phyloP scores from a whole-genome alignment of 2,113 vertebrate species.

The Glaucidium brasilianum region DNA sequence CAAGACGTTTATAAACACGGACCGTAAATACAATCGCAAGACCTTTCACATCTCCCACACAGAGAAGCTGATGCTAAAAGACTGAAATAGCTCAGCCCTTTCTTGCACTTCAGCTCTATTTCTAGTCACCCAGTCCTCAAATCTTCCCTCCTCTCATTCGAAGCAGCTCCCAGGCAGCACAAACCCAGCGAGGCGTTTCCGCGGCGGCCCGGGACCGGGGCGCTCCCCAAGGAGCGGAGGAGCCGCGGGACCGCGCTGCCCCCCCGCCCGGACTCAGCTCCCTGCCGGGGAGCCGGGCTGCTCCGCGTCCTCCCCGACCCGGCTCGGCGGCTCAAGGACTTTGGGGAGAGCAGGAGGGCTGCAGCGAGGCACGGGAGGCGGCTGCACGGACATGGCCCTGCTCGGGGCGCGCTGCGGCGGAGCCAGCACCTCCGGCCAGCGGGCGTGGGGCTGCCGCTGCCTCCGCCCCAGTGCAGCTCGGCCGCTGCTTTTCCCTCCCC shows the following conservation, averaged over 20 bases:
- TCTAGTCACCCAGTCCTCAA: neutral
- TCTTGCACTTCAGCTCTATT: fast-evolving
- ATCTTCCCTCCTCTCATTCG: neutral
- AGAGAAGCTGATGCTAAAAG: neutral
- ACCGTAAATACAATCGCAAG: fast-evolving
- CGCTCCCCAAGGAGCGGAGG: neutral
- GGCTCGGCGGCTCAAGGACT: neutral
- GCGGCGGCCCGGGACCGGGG: neutral
- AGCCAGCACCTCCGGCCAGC: too few relatives aligned
- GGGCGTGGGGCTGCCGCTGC: neutral
- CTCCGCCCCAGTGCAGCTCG: neutral
- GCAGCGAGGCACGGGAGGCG: neutral
- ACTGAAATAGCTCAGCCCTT: fast-evolving
- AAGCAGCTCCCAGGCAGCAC: fast-evolving
- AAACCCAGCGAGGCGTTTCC: neutral
- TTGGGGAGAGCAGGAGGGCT: too few relatives aligned
- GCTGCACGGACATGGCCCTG: neutral
- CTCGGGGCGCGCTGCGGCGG: neutral
- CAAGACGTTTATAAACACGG: neutral
- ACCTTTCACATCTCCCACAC: fast-evolving
- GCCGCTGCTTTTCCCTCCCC: neutral
- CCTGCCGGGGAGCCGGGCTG: neutral
- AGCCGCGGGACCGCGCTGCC: neutral
- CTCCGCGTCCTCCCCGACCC: neutral
- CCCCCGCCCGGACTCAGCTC: too few relatives aligned